Evolutionary conservation across 53 echinoderm and acorn worm species (phyloP).

Genomic region (Arbacia lixula): DNA sequence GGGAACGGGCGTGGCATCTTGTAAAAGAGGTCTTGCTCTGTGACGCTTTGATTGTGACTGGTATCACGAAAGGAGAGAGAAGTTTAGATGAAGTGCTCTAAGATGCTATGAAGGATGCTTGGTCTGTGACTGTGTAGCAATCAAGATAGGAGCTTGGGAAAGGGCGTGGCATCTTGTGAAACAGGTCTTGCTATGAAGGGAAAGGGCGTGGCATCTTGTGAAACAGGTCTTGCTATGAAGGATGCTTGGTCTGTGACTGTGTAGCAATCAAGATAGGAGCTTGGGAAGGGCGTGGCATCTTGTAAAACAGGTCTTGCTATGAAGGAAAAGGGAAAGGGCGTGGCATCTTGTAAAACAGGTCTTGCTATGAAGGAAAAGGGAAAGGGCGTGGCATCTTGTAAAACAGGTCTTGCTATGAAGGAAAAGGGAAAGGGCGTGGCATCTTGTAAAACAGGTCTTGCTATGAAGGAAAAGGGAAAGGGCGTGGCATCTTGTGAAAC

Average conservation of each 20-base stretch:
- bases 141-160: conserved; percentile 80
- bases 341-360: conserved; percentile 69
- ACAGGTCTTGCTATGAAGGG: conserved; percentile 64
- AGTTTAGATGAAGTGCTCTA: background rate
- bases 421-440: conserved; percentile 65
- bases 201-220: background rate
- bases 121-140: conserved; percentile 67
- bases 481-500: conserved; percentile 77
- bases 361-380: conserved; percentile 45
- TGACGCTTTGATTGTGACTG: conserved; percentile 75
- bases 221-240: background rate
- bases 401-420: conserved; percentile 60
- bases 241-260: conserved; percentile 81
- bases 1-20: conserved; percentile 81
- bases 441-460: conserved; percentile 66
- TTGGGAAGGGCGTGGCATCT: conserved; percentile 89
- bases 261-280: conserved; percentile 68
- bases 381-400: conserved; percentile 78
- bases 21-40: conserved; percentile 61
- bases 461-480: conserved; percentile 1
- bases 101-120: background rate
- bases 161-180: conserved; percentile 78
- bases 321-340: conserved; percentile 69
- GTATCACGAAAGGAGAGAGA: conserved; percentile 24
- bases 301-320: conserved; percentile 64